Conservation (phyloP, 2,888 invertebrate species). For the Watsonalla cultraria region DNA sequence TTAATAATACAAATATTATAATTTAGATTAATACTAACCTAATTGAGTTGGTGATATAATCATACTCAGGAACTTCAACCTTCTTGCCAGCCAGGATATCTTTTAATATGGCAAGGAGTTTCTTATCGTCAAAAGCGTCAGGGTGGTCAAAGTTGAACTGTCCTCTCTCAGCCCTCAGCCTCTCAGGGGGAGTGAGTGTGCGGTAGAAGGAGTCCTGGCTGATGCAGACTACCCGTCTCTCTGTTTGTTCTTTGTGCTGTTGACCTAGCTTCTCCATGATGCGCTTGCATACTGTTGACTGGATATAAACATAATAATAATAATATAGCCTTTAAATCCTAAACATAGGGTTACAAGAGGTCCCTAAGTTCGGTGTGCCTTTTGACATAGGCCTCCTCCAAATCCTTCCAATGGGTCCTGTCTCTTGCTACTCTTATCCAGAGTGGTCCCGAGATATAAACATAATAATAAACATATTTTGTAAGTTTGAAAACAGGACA, state of each 20-base stretch:
- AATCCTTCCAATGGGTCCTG: no score
- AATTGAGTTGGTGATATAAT: conserved; percentile 91
- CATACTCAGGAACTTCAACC: conserved; percentile 95
- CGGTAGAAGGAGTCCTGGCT: conserved; percentile 99
- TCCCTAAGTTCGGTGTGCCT: no score
- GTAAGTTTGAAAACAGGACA: no score
- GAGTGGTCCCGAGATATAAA: no score
- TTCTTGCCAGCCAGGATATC: conserved; percentile 91
- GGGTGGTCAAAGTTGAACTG: conserved; percentile 99
- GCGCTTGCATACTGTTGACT: conserved; percentile 98
- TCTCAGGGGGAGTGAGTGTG: conserved; percentile 88
- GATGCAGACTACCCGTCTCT: conserved; percentile 94
- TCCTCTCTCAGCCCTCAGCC: conserved; percentile 90
- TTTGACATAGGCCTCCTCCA: no score
- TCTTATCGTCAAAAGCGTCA: conserved; percentile 95
- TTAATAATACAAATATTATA: no score
- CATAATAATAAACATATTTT: no score
- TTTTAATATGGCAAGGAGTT: conserved; percentile 88
- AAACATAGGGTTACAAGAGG: no score
- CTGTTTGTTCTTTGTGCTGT: conserved; percentile 92
- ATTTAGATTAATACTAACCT: no score
- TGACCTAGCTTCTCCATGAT: conserved; percentile 98
- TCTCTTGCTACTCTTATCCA: no score
- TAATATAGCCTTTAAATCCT: no score
- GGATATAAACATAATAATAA: conserved; percentile 18